phyloP scores from a whole-genome alignment of 2,113 vertebrate species.

The Cacatua alba region DNA sequence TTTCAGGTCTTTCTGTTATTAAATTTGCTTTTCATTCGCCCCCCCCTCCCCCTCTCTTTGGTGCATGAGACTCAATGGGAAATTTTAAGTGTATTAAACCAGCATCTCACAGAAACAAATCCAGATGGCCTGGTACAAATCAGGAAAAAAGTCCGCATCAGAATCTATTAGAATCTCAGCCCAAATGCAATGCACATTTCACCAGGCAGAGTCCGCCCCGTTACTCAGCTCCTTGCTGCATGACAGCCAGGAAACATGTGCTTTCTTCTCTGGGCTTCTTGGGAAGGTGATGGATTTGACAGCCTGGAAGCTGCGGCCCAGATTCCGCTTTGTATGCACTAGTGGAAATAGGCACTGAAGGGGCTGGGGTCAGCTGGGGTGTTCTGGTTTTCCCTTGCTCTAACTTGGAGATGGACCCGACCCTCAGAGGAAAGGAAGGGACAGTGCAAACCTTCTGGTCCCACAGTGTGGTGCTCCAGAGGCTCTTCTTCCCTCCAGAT shows the following conservation, averaged over 20 bases:
- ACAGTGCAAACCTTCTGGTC: rapidly evolving
- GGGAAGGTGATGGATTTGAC: slow-evolving; percentile 26
- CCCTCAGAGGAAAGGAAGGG: not conserved
- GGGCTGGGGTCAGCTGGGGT: not conserved
- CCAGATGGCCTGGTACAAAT: slow-evolving; percentile 72
- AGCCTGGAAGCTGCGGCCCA: not conserved
- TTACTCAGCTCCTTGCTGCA: slow-evolving; percentile 29
- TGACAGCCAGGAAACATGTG: slow-evolving; percentile 53
- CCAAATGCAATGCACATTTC: slow-evolving; percentile 55
- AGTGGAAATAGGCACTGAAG: not conserved
- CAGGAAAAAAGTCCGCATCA: slow-evolving; percentile 51
- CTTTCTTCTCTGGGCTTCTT: not conserved
- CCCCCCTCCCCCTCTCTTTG: slow-evolving; percentile 44
- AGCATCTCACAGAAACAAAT: slow-evolving; percentile 68
- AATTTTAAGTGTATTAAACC: slow-evolving; percentile 68
- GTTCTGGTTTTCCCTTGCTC: not conserved
- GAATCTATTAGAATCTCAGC: slow-evolving; percentile 66
- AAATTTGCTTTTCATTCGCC: slow-evolving; percentile 58
- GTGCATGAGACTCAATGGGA: slow-evolving; percentile 63
- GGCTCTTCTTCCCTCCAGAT: not conserved
- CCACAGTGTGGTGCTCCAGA: rapidly evolving
- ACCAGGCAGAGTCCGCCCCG: slow-evolving; percentile 33
- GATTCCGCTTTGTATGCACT: not conserved
- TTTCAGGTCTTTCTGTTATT: slow-evolving; percentile 71
- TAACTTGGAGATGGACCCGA: rapidly evolving